phyloP scores from a whole-genome alignment of 2,113 vertebrate species.

The Calypte anna region DNA sequence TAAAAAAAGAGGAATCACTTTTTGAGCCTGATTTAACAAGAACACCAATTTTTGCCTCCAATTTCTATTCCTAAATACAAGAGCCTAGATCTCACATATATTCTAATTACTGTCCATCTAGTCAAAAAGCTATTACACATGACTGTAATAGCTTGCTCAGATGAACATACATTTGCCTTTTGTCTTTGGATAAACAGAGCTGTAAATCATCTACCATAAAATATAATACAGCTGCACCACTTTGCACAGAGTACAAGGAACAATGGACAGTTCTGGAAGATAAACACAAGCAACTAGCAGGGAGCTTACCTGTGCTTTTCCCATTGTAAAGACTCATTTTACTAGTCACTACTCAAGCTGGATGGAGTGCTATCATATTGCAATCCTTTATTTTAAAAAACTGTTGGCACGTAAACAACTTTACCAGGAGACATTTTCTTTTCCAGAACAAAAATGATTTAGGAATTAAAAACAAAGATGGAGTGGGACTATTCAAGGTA shows the following conservation, averaged over 20 bases:
- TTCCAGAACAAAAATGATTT: background rate
- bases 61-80: slow-evolving; percentile 15
- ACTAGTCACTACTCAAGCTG: background rate
- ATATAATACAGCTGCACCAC: background rate
- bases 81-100: background rate
- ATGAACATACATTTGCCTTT: background rate
- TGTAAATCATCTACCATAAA: background rate
- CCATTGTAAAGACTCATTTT: background rate
- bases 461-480: background rate
- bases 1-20: background rate
- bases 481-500: background rate
- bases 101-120: background rate
- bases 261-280: background rate
- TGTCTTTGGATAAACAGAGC: background rate
- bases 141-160: background rate
- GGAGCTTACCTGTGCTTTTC: background rate
- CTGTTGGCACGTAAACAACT: background rate
- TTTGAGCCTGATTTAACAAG: background rate
- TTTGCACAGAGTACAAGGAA: background rate
- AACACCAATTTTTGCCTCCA: background rate
- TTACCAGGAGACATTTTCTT: background rate
- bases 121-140: background rate
- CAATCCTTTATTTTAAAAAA: background rate
- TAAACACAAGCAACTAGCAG: background rate
- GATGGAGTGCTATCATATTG: fast-evolving